A percentile compares a stretch with the other conserved stretches of the same genome.
These are phyloP conservation scores for Pelecanoides urinatrix DNA, from an alignment of 2,113 vertebrate genomes.

Conservation along the genomic window DNA sequence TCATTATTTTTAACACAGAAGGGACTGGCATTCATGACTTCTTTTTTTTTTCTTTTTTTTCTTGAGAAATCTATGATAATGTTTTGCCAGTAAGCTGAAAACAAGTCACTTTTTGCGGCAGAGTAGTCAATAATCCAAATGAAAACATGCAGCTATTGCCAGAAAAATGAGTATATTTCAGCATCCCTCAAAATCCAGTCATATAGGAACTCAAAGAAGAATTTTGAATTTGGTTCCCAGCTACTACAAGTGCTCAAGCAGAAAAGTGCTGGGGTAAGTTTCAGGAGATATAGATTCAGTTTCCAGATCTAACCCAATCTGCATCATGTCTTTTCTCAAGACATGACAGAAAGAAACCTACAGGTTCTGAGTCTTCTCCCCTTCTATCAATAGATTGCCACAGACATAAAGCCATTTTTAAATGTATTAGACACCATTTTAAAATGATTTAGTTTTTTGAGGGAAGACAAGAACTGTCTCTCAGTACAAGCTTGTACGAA, in stretches of 20 bases:
- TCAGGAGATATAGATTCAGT: background rate
- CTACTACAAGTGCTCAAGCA: background rate
- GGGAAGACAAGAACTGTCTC: background rate
- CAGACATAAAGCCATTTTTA: background rate
- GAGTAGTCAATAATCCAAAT: background rate
- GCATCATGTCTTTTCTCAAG: background rate
- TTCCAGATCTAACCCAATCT: background rate
- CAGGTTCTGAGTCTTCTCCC: background rate
- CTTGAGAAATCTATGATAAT: background rate
- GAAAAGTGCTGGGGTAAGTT: background rate
- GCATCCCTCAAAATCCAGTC: background rate
- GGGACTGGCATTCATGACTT: background rate
- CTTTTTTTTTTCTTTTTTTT: too few species aligned
- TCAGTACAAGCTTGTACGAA: background rate
- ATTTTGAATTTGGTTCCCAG: background rate
- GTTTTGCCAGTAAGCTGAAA: background rate
- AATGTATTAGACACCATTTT: accelerated
- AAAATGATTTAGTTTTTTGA: background rate
- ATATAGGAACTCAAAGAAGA: background rate
- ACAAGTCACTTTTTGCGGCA: background rate
- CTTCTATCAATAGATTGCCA: background rate
- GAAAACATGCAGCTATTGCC: background rate
- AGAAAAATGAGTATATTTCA: background rate
- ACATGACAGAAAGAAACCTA: background rate
- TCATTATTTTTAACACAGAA: background rate